phyloP scores from a whole-genome alignment of 2,888 invertebrate species.

The Acanthosepion esculentum region DNA sequence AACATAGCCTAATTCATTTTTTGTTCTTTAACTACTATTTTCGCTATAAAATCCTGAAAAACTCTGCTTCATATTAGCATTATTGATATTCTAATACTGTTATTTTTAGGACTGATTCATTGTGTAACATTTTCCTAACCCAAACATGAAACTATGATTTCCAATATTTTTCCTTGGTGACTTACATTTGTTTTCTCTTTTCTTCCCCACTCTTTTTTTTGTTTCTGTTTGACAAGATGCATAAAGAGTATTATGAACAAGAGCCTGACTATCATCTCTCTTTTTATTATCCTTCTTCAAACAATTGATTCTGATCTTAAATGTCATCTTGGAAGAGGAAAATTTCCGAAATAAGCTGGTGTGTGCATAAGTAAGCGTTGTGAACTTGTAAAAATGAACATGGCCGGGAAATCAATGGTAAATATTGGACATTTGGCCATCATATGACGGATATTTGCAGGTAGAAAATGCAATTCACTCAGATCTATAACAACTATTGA shows the following conservation, averaged over 20 bases:
- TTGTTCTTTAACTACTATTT: neutral
- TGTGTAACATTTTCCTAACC: neutral
- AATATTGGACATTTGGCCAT: neutral
- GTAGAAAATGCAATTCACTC: neutral
- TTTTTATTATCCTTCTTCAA: neutral
- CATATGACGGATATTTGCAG: neutral
- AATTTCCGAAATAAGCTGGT: neutral
- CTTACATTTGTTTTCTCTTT: neutral
- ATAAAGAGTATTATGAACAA: neutral
- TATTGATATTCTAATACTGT: neutral
- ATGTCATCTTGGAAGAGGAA: neutral
- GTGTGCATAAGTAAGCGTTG: neutral
- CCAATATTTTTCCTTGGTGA: neutral
- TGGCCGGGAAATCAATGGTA: neutral
- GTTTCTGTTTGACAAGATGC: neutral
- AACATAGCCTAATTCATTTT: neutral
- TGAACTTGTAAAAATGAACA: neutral
- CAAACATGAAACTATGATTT: neutral
- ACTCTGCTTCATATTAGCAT: neutral
- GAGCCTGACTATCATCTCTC: neutral
- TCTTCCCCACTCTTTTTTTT: neutral
- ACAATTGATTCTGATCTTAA: neutral
- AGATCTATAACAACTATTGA: neutral
- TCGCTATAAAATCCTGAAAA: neutral
- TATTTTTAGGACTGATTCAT: neutral